Percentiles rank a stretch among this genome's conserved stretches.
Conservation (phyloP, 1,140 invertebrate genomes). For the Neodiprion pinetum region DNA sequence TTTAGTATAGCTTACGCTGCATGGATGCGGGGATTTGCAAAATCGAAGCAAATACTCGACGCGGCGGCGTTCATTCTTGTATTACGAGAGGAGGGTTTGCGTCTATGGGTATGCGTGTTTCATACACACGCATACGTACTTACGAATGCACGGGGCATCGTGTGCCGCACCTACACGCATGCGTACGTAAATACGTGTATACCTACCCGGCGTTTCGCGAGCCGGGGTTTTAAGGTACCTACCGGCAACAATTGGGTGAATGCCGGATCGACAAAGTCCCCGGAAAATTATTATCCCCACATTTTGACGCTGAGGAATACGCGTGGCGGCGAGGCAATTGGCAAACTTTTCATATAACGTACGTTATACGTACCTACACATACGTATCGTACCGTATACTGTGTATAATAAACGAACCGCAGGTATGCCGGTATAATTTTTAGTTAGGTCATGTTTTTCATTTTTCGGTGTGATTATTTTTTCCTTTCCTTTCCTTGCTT, state of each 20-base stretch:
- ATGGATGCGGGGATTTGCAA: neutral
- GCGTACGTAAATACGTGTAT: too few species aligned
- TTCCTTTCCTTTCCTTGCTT: too few species aligned
- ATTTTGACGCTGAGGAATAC: neutral
- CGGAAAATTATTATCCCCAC: neutral
- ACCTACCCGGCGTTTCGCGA: too few species aligned
- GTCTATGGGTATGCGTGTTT: neutral
- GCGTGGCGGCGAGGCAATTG: neutral
- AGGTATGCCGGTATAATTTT: too few species aligned
- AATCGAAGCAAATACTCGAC: slow-evolving; percentile 1
- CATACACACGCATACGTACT: neutral
- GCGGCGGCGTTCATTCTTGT: neutral
- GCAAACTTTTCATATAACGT: neutral
- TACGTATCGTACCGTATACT: neutral
- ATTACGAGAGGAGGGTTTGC: too few species aligned
- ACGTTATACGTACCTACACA: neutral
- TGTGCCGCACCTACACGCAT: too few species aligned
- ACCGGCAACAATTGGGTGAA: neutral
- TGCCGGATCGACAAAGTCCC: neutral
- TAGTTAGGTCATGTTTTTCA: too few species aligned
- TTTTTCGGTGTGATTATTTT: too few species aligned
- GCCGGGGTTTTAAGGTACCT: too few species aligned
- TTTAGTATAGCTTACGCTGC: too few species aligned
- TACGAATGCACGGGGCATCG: neutral
- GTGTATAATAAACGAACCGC: neutral